Evolutionary conservation across 2,113 vertebrate species (phyloP), one percentile per base, ranked within the genome.

Genomic region (Tautogolabrus adspersus): DNA sequence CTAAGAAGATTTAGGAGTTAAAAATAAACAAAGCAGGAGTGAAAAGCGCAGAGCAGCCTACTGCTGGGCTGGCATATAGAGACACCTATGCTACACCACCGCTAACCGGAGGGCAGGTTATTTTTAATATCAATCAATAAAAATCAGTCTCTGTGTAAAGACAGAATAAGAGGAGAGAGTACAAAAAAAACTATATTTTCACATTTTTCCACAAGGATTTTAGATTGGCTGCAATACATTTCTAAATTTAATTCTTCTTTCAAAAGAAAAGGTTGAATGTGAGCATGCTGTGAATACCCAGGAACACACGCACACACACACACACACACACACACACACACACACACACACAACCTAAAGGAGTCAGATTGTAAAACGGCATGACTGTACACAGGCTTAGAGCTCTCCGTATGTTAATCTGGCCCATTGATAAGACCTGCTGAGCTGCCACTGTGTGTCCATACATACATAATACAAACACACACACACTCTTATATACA

Each of bases 1-100:
- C 85, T 94, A 94, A 93, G 94, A 89, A 92, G 93, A 93, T 94
- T 94, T 92, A 80, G 82, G 83, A 87, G 91, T 91, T 93, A 93
- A 93, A 93, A 94, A 94, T 94, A 93, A 91, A 90, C 86, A 60
- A 73, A 75, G 84, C 76, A 84, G 78, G 81, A 81, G 63, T 72
- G 83, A 83, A 62, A 60, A 77, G 82, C 75, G 61, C 65, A 87
- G 81, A 79, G 72, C 69, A 69, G 77, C 47, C 79, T 80, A 77
- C 87, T 75, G 70, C 58, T 79, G 73, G 23, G 57, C 23, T 37
- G 46, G 72, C 52, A 83, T 65, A 66, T n/a, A 54, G 21, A 38
- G 66, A 73, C 80, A 87, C 84, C 78, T 83, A 75, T 61, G 70
- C 52, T 38, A 59, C 34, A 64, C 8, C 52, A 38, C 21, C 1